Conservation (phyloP, 1,140 invertebrate genomes). For the Condylostylus longicornis region DNA sequence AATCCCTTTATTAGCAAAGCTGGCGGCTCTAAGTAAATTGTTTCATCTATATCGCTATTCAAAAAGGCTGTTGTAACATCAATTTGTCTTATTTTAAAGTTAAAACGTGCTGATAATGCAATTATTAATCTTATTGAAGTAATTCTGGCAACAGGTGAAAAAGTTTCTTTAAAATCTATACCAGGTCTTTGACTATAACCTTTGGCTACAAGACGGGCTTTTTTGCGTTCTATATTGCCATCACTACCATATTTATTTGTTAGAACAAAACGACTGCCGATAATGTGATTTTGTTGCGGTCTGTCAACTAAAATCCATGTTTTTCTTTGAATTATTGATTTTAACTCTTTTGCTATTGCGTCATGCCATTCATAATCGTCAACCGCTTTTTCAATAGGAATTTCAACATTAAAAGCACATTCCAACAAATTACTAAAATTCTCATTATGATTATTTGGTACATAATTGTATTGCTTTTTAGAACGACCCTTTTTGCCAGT, state of each 20-base stretch:
- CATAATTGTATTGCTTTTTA: neutral
- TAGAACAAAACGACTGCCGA: constrained; percentile 30
- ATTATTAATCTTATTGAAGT: constrained; percentile 30
- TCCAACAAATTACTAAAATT: neutral
- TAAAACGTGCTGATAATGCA: constrained; percentile 21
- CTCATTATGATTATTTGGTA: neutral
- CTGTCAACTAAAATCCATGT: constrained; percentile 17
- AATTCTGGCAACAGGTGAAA: constrained; percentile 27
- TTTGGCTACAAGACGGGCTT: constrained; percentile 30
- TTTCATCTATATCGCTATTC: constrained; percentile 25
- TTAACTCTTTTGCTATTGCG: constrained; percentile 7
- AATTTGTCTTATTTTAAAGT: constrained; percentile 27
- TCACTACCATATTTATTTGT: constrained; percentile 19
- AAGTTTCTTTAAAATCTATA: constrained; percentile 32
- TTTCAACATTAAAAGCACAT: neutral
- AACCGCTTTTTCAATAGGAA: neutral
- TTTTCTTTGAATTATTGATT: constrained; percentile 9
- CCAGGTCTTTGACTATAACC: constrained; percentile 18
- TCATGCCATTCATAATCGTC: constrained; percentile 1
- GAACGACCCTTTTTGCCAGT: neutral
- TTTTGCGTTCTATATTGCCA: constrained; percentile 19
- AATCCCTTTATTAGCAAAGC: too few relatives aligned
- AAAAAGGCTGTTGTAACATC: constrained; percentile 34
- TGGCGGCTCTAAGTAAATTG: constrained; percentile 28
- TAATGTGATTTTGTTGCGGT: constrained; percentile 14